Base-by-base conservation (phyloP, 2,797 vertebrate species). In the Lateolabrax maculatus region DNA sequence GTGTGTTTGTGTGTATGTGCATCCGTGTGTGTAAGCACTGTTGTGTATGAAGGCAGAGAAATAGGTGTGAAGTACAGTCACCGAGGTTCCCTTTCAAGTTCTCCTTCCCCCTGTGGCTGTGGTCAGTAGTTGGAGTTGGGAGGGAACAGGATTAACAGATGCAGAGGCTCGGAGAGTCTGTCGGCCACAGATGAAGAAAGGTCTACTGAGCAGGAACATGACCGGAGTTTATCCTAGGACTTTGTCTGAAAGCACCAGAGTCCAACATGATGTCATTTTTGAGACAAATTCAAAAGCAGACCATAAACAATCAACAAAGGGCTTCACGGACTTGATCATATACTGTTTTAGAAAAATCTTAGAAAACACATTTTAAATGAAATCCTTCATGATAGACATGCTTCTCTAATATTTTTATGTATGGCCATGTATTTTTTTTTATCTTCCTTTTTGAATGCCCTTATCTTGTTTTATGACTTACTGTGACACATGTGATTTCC, bases 51-150 rank as follows among this genome's bases (percentile, higher is more conserved):
- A 88, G 65, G 68, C 80, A 83, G 77, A 86, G 78, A 73, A 86
- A 88, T 89, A 93, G 92, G 93, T 94, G 93, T 93, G 91, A 93
- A 94, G 88, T 91, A 90, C 90, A 92, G 88, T 92, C 89, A 77
- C 81, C 0, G 87, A 90, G 86, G 87, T 92, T 89, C 84, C 83
- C 85, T 94, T 93, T 92, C 77, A 92, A 89, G 87, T 86, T 44
- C 34, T 49, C 77, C 82, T 27, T 53, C 37, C 83, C 36, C 55
- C 43, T 23, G 29, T 43, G 75, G 74, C 63, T 34, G 71, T n/a
- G 27, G 84, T 85, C 73, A 48, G 86, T 44, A 52, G 84, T 68
- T 4, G 6, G 75, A 78, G 77, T 71, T 44, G 81, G 85, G 84
- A 82, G 82, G 87, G 83, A 84, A 49, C 57, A 55, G 87, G 67